phyloP scores from a whole-genome alignment of 2,888 invertebrate genomes.

The Neoitamus cyanurus region DNA sequence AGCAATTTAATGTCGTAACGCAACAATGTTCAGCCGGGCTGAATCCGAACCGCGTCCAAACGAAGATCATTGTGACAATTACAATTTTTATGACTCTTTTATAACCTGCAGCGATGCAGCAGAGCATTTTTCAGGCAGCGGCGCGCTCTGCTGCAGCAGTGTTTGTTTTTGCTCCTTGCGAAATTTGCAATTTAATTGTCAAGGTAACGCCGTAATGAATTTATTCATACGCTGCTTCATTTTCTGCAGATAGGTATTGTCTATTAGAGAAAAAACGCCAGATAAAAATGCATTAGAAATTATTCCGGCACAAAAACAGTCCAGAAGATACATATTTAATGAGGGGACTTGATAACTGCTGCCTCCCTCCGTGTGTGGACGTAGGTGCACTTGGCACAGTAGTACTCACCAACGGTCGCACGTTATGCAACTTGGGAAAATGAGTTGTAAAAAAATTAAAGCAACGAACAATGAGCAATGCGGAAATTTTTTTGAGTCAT shows the following conservation, averaged over 20 bases:
- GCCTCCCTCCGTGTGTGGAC: not conserved
- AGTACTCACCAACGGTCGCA: slow-evolving; percentile 29
- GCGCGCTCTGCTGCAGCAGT: not conserved
- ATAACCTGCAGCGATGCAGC: not conserved
- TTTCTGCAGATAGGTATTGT: slow-evolving; percentile 41
- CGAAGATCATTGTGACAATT: not conserved
- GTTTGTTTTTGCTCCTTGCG: slow-evolving; percentile 19
- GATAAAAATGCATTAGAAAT: slow-evolving; percentile 48
- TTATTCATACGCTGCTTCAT: slow-evolving; percentile 38
- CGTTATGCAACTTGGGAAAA: slow-evolving; percentile 44
- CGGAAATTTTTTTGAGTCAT: slow-evolving; percentile 44
- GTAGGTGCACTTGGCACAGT: slow-evolving; percentile 24
- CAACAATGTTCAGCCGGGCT: not conserved
- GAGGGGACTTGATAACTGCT: slow-evolving; percentile 19
- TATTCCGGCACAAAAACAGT: slow-evolving; percentile 38
- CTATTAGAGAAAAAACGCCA: slow-evolving; percentile 30
- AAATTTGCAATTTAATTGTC: slow-evolving; percentile 43
- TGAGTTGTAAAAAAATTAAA: slow-evolving; percentile 35
- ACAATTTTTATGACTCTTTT: slow-evolving; percentile 5
- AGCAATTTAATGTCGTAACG: not conserved
- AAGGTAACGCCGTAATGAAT: slow-evolving; percentile 35
- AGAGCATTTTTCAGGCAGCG: not conserved
- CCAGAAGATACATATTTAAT: slow-evolving; percentile 45
- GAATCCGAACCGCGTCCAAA: not conserved
- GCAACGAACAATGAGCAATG: slow-evolving; percentile 44